Conservation (phyloP, 2,113 vertebrate species). For the cattle (Bos taurus) region DNA sequence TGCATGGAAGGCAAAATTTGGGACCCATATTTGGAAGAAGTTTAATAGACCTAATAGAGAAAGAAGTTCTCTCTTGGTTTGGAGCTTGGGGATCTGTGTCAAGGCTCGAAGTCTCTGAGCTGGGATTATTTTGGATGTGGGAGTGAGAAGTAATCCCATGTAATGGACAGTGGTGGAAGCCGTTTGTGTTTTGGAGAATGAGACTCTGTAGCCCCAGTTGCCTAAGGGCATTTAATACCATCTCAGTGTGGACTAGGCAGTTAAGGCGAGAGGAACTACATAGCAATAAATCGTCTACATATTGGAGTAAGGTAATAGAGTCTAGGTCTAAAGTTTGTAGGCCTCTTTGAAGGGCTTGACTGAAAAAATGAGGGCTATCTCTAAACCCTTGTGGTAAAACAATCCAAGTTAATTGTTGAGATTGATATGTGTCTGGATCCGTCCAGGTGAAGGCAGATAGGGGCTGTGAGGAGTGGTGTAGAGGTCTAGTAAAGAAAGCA, state of each 20-base stretch:
- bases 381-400: background rate
- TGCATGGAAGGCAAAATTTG: background rate
- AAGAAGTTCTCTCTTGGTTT: background rate
- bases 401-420: background rate
- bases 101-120: background rate
- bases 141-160: background rate
- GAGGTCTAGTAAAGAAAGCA: background rate
- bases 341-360: background rate
- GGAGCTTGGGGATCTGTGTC: background rate
- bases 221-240: background rate
- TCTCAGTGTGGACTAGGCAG: background rate
- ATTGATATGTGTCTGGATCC: background rate
- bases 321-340: background rate
- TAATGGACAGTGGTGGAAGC: background rate
- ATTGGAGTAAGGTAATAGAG: background rate
- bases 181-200: background rate
- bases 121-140: background rate
- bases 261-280: background rate
- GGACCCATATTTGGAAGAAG: background rate
- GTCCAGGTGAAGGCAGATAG: background rate
- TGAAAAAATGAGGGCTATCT: background rate
- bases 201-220: background rate
- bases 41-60: background rate
- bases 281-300: background rate
- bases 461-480: background rate